Base-by-base conservation (phyloP, 2,797 vertebrate genomes). In the Enteromius fasciolatus region DNA sequence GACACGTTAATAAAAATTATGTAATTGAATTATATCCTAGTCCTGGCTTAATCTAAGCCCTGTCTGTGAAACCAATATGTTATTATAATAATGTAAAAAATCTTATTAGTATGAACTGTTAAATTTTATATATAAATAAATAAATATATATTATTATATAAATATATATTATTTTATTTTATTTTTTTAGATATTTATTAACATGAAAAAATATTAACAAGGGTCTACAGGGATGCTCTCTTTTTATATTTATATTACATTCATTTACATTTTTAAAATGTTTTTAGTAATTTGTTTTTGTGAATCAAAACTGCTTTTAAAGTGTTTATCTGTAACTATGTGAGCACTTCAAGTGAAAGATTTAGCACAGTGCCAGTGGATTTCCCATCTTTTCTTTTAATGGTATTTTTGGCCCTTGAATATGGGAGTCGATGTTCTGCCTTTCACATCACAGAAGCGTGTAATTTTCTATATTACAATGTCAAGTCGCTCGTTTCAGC, bases 401-500 rank as follows among this genome's bases (percentile, higher is more conserved):
- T 36, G 1, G 17, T 85, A 82, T 23, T 82, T 83, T 17, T 61
- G 15, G 73, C 46, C 52, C 46, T 25, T 57, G 50, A 81, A 76
- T 14, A 31, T 25, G 31, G 18, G 28, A 28, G 15, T 50, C 18
- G 9, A 69, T 52, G 33, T 67, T 83, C 52, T 69, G 57, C 31
- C 23, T 75, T 33, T 41, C 61, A 84, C 52, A 75, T 76, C 74
- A 70, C 48, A 78, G 59, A 63, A 52, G 64, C 77, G 28, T 69
- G 39, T 76, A 28, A 77, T 85, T 83, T 15, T 80, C 61, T 69
- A 31, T 81, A 74, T 75, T 59, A 73, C 54, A 78, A 54, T 44
- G 61, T 57, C 72, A 84, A 69, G 77, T 31, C 28, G 20, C 69
- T 63, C 11, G n/a, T 78, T 66, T 69, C 70, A 33, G 61, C 72